Base-by-base conservation (phyloP, 2,797 vertebrate genomes). In the Channallabes apus region DNA sequence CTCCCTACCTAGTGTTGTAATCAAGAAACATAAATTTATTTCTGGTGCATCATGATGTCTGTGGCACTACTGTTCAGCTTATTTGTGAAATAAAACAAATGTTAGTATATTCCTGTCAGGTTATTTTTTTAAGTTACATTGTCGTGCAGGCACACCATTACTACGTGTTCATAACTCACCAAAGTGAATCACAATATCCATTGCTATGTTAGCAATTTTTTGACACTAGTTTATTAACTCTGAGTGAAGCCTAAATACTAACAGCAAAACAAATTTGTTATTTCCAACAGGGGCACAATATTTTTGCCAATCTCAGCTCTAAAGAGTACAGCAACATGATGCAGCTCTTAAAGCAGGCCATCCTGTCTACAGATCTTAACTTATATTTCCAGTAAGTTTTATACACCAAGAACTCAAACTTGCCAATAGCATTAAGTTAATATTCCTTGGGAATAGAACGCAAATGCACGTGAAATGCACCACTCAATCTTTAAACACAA, bases 281-380 rank as follows among this genome's bases (percentile, higher is more conserved):
- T 82, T 80, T 88, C 86, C 80, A 59, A 86, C 92, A 96, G 95
- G 95, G 95, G 87, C 95, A 96, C 92, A 96, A 96, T 87, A 95
- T 96, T 88, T 96, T 96, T 93, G 95, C 95, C 87, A 96, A 93
- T 91, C 94, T 96, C 84, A 94, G 92, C 89, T 96, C 95, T 69
- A 94, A 95, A 85, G 95, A 96, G 84, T 96, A 96, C 51, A 95
- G 95, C 92, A 93, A 92, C 90, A 95, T 96, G 94, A 96, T 96
- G 95, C 95, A 96, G 84, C 91, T 96, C 78, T 89, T 96, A 87
- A 96, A 96, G 89, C 94, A 95, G 87, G 95, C 95, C 68, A 96
- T 96, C 90, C 92, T 96, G 77, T 94, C 95, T 85, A 96, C 95
- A 88, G 95, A 96, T 91, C 95, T 96, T 84, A 96, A 92, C 46